phyloP scores from a whole-genome alignment of 2,888 invertebrate genomes.

The Neocrepidodera transversa region DNA sequence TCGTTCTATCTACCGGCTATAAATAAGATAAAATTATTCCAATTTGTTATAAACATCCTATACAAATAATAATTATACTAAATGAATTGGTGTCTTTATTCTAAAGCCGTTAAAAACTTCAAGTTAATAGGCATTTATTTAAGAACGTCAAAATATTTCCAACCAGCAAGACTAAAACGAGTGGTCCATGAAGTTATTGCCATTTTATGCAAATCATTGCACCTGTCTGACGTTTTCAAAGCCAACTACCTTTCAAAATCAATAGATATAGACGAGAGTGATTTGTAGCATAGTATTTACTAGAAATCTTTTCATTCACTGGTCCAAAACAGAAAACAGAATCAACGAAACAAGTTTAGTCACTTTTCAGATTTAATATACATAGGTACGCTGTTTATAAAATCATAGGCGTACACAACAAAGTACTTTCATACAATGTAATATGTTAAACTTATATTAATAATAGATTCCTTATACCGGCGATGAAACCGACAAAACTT shows the following conservation, averaged over 20 bases:
- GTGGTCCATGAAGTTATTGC: constrained; percentile 33
- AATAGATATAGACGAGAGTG: constrained; percentile 26
- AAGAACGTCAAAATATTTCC: constrained; percentile 29
- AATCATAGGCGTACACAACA: constrained; percentile 5
- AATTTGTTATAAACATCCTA: no score
- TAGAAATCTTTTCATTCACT: constrained; percentile 31
- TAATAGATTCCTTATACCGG: no score
- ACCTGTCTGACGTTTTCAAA: constrained; percentile 30
- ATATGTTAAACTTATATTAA: no score
- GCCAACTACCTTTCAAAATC: constrained; percentile 26
- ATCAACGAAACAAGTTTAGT: constrained; percentile 30
- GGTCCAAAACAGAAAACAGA: constrained; percentile 13
- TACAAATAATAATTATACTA: not conserved
- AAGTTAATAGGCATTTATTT: constrained; percentile 7
- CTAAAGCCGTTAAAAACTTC: not conserved
- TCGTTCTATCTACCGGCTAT: no score
- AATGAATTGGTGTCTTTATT: not conserved
- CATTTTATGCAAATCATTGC: constrained; percentile 34
- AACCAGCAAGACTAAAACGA: constrained; percentile 25
- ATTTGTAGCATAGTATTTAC: constrained; percentile 32
- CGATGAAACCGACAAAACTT: no score
- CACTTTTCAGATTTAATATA: constrained; percentile 19
- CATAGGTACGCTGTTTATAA: constrained; percentile 10
- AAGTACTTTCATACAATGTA: not conserved
- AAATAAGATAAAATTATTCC: no score